Evolutionary conservation across 2,888 invertebrate genomes (phyloP).

Genomic region (Cephus pygmeus): DNA sequence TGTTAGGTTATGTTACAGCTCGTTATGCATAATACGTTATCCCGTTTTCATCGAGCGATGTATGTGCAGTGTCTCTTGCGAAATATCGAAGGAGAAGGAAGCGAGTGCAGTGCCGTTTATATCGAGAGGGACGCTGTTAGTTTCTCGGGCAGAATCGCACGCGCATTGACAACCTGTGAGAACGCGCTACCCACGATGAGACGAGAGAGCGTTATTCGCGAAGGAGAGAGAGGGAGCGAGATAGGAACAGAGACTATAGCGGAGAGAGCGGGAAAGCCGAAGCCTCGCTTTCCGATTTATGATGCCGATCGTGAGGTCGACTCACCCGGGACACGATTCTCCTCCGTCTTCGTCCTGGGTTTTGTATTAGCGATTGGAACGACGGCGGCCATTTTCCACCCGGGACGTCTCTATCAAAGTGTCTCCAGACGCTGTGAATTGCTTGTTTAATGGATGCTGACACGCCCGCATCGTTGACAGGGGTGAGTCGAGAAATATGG

Average conservation of each 20-base stretch:
- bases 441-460: neutral
- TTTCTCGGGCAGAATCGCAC: constrained; percentile 6
- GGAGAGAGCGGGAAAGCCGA: constrained; percentile 8
- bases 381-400: neutral
- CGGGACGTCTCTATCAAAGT: neutral
- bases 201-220: constrained; percentile 14
- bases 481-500: constrained; percentile 26
- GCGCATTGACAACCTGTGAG: constrained; percentile 30
- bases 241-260: neutral
- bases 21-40: neutral
- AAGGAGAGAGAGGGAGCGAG: constrained; percentile 3
- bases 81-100: neutral
- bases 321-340: constrained; percentile 23
- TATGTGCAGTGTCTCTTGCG: neutral
- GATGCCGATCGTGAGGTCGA: constrained; percentile 19
- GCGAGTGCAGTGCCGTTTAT: neutral
- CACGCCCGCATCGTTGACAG: constrained; percentile 10
- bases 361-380: neutral
- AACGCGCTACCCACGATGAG: constrained; percentile 19
- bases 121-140: neutral
- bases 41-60: neutral
- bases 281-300: constrained; percentile 26
- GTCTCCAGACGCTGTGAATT: neutral
- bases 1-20: neutral
- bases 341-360: constrained; percentile 7